Evolutionary conservation across 2,888 invertebrate species (phyloP).

Genomic region (Mythimna impura): DNA sequence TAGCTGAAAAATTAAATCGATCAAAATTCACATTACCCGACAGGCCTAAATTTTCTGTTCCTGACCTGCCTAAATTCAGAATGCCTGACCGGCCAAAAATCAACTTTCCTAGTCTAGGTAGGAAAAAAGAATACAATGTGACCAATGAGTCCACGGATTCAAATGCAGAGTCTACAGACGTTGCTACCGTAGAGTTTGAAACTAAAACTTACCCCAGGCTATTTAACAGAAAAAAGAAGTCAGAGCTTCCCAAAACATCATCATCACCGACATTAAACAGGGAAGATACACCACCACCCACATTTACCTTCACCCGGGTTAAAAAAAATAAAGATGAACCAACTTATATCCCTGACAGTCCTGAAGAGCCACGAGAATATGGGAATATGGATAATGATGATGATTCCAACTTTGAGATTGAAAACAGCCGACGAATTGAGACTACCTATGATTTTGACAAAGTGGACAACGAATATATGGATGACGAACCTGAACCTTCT

Average conservation of each 20-base stretch:
- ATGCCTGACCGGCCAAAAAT: slow-evolving; percentile 91
- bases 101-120: slow-evolving; percentile 91
- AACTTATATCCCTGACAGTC: slow-evolving; percentile 83
- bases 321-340: slow-evolving; percentile 88
- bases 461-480: slow-evolving; percentile 90
- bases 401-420: slow-evolving; percentile 77
- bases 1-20: slow-evolving; percentile 90
- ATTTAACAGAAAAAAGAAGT: slow-evolving; percentile 88
- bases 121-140: slow-evolving; percentile 86
- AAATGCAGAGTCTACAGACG: slow-evolving; percentile 81
- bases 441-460: slow-evolving; percentile 90
- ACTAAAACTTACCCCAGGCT: slow-evolving; percentile 95
- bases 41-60: slow-evolving; percentile 88
- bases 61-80: slow-evolving; percentile 90
- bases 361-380: slow-evolving; percentile 85
- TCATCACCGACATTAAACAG: slow-evolving; percentile 88
- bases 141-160: slow-evolving; percentile 82
- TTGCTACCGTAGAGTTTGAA: slow-evolving; percentile 92
- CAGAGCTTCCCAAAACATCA: slow-evolving; percentile 85
- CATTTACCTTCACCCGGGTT: slow-evolving; percentile 92
- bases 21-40: slow-evolving; percentile 92
- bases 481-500: slow-evolving; percentile 79
- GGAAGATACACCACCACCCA: slow-evolving; percentile 91
- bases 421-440: slow-evolving; percentile 82
- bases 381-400: slow-evolving; percentile 82